Percentiles rank a stretch among this genome's conserved stretches.
These are phyloP conservation scores for Dendrolimus kikuchii DNA, from an alignment of 1,140 invertebrate species.

Conservation along the genomic window DNA sequence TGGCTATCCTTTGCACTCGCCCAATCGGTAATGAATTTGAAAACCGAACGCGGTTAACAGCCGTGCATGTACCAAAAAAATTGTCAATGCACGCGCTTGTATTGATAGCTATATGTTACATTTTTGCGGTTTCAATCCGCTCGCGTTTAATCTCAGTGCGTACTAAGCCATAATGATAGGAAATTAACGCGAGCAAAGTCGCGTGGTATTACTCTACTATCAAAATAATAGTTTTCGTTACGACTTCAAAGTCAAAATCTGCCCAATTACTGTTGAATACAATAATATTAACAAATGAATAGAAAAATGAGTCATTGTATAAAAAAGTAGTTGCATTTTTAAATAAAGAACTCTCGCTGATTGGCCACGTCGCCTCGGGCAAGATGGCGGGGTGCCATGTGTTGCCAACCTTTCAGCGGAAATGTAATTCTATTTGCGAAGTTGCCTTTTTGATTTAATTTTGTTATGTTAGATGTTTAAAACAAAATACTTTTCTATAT, in stretches of 20 bases:
- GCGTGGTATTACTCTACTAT: too few relatives aligned
- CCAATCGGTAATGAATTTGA: too few relatives aligned
- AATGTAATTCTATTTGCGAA: slow-evolving; percentile 60
- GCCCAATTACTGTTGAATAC: slow-evolving; percentile 40
- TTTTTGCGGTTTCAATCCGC: too few relatives aligned
- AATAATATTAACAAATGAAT: slow-evolving; percentile 34
- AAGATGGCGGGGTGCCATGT: slow-evolving; percentile 58
- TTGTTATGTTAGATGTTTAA: slow-evolving; percentile 11
- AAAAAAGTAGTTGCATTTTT: slow-evolving; percentile 47
- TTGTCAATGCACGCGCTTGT: too few relatives aligned
- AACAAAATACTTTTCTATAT: neutral
- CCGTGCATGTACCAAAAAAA: too few relatives aligned
- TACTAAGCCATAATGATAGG: too few relatives aligned
- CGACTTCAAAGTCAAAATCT: slow-evolving; percentile 5
- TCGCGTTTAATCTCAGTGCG: too few relatives aligned
- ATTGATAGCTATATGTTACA: too few relatives aligned
- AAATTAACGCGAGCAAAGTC: too few relatives aligned
- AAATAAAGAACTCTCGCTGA: slow-evolving; percentile 55
- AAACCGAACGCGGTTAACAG: too few relatives aligned
- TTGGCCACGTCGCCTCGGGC: slow-evolving; percentile 52
- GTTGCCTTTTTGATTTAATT: slow-evolving; percentile 33
- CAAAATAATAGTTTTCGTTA: too few relatives aligned
- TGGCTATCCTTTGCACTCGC: too few relatives aligned
- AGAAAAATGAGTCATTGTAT: slow-evolving; percentile 43
- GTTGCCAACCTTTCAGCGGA: slow-evolving; percentile 50